phyloP scores from a whole-genome alignment of 1,140 invertebrate species.

The Neotoxoptera formosana region DNA sequence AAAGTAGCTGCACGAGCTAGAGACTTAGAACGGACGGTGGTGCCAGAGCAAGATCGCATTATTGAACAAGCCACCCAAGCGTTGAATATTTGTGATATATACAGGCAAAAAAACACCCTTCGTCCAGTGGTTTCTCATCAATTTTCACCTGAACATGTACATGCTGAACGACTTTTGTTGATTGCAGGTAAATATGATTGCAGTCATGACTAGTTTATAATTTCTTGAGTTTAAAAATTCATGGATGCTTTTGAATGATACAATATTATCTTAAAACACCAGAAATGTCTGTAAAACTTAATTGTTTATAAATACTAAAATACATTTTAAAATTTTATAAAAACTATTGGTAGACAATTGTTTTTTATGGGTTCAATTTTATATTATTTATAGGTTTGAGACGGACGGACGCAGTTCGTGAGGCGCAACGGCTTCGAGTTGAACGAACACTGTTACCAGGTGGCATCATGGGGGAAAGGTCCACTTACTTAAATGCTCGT shows the following conservation, averaged over 20 bases:
- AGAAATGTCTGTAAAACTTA: background rate
- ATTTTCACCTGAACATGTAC: slow-evolving; percentile 4
- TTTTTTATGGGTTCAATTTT: background rate
- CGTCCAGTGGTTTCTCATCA: background rate
- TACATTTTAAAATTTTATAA: background rate
- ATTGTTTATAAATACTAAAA: background rate
- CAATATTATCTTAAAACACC: background rate
- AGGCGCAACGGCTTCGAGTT: background rate
- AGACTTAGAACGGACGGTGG: background rate
- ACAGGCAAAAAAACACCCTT: background rate
- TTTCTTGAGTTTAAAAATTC: background rate
- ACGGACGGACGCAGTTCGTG: slow-evolving; percentile 22
- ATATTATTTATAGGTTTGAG: background rate
- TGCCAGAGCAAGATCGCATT: slow-evolving; percentile 29
- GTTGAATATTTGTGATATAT: slow-evolving; percentile 2
- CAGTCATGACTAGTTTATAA: background rate
- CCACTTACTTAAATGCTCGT: background rate
- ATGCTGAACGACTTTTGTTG: slow-evolving; percentile 17
- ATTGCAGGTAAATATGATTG: background rate
- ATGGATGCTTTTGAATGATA: background rate
- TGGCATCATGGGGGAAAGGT: background rate
- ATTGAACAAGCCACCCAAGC: slow-evolving; percentile 46
- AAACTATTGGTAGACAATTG: background rate
- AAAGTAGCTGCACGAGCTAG: slow-evolving; percentile 9
- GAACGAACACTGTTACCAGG: slow-evolving; percentile 9